Base-by-base conservation (phyloP, 2,797 vertebrate species). In the Artibeus jamaicensis region DNA sequence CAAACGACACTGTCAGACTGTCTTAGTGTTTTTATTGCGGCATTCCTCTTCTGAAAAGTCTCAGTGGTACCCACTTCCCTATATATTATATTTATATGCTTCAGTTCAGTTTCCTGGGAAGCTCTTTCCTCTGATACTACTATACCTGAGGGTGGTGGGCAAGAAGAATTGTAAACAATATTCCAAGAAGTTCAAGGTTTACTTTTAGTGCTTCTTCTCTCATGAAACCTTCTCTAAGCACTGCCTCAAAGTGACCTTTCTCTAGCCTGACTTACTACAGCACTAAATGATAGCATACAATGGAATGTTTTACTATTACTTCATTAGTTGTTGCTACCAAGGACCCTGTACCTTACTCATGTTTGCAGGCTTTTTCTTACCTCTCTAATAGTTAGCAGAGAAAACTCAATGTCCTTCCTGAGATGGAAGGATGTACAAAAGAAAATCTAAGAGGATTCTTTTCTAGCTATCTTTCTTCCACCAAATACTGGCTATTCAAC, bases 401-500 rank as follows among this genome's bases (percentile, higher is more conserved):
- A 21, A 85, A 46, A 95, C 67, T 53, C 24, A 87, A 16, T 53
- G 9, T 81, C 53, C 83, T 44, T 86, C 67, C 77, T 85, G 34
- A 93, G 68, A 92, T 16, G 68, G 48, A 95, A 67, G 39, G 32
- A 65, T 81, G 24, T 46, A 55, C 29, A 57, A 70, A 89, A 90
- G 42, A 90, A 77, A 18, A 84, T 50, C 10, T 65, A 78, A 32
- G 7, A 68, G 0, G 26, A 42, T 68, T 95, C 18, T 88, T 86
- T 96, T 76, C 14, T 77, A 92, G 74, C 71, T 92, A 59, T 78
- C 22, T 85, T 90, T 85, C 83, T 90, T 89, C 84, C 55, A 93
- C 42, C n/a, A 92, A 96, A 96, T 24, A 89, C 32, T 96, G 84
- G 57, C 50, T 42, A 50, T 92, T 96, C 93, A 97, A 71, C 22